A percentile compares a stretch with the other conserved stretches of the same genome.
phyloP scores from a whole-genome alignment of 2,797 vertebrate genomes.

The Sebastes trivittatus region DNA sequence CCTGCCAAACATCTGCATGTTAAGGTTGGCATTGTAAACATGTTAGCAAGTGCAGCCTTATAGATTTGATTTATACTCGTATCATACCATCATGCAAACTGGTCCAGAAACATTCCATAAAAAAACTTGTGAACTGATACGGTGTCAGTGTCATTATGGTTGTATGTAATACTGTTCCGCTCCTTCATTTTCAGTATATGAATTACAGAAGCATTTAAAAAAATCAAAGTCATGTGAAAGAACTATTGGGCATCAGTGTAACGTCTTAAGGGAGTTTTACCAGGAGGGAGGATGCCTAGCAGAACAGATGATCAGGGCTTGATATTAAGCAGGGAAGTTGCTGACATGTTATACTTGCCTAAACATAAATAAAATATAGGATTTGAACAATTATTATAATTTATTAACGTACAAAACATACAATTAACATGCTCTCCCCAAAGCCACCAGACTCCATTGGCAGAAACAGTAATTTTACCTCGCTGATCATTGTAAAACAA shows the following conservation, averaged over 20 bases:
- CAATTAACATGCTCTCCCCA: too few relatives aligned
- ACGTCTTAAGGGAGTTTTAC: not conserved
- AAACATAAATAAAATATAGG: too few relatives aligned
- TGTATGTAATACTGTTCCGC: not conserved
- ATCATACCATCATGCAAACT: not conserved
- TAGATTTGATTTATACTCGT: not conserved
- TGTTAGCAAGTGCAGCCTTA: not conserved
- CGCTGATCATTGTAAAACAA: too few relatives aligned
- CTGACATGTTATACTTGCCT: too few relatives aligned
- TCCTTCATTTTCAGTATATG: not conserved
- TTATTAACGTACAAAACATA: too few relatives aligned
- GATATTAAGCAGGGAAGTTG: accelerated
- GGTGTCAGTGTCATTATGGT: not conserved
- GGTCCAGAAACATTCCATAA: not conserved
- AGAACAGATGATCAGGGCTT: not conserved
- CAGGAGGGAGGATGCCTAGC: not conserved
- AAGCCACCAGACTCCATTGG: too few relatives aligned
- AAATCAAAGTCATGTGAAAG: not conserved
- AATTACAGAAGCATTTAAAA: not conserved
- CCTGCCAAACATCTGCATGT: not conserved
- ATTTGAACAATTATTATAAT: too few relatives aligned
- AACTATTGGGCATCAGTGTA: not conserved
- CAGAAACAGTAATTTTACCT: too few relatives aligned
- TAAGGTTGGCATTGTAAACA: not conserved
- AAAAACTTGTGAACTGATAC: not conserved